Evolutionary conservation across 2,113 vertebrate genomes (phyloP).

Genomic region (Thinocorus orbignyianus): DNA sequence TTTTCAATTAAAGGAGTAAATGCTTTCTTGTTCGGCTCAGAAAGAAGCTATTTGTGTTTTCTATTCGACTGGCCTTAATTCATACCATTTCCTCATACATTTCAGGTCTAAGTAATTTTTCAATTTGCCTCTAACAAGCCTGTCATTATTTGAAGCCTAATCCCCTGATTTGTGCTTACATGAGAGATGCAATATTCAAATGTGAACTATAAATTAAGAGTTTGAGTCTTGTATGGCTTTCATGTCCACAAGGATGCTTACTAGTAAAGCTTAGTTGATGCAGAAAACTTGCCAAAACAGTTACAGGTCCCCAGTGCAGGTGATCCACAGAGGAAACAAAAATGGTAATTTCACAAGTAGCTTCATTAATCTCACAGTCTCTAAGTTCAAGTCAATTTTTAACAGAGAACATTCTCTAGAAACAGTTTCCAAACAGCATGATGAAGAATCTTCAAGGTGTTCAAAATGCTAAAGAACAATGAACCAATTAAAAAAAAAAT

Average conservation of each 20-base stretch:
- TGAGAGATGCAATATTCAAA: neutral
- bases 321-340: neutral
- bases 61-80: neutral
- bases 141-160: slow-evolving; percentile 24
- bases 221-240: neutral
- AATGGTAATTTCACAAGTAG: neutral
- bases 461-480: neutral
- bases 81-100: neutral
- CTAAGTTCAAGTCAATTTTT: neutral
- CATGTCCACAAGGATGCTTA: neutral
- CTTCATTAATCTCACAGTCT: neutral
- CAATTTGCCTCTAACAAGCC: neutral
- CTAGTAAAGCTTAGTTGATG: neutral
- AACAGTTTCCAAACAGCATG: neutral
- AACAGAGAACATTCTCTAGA: neutral
- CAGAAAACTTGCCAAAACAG: neutral
- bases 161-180: neutral
- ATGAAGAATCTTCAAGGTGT: neutral
- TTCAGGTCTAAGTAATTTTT: slow-evolving; percentile 8
- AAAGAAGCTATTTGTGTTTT: neutral
- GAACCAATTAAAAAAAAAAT: neutral
- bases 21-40: neutral
- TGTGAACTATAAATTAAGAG: neutral
- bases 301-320: neutral
- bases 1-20: slow-evolving; percentile 14